A percentile compares a stretch with the other conserved stretches of the same genome.
Evolutionary conservation across 2,797 vertebrate genomes (phyloP).

Genomic region (Bradypus variegatus): DNA sequence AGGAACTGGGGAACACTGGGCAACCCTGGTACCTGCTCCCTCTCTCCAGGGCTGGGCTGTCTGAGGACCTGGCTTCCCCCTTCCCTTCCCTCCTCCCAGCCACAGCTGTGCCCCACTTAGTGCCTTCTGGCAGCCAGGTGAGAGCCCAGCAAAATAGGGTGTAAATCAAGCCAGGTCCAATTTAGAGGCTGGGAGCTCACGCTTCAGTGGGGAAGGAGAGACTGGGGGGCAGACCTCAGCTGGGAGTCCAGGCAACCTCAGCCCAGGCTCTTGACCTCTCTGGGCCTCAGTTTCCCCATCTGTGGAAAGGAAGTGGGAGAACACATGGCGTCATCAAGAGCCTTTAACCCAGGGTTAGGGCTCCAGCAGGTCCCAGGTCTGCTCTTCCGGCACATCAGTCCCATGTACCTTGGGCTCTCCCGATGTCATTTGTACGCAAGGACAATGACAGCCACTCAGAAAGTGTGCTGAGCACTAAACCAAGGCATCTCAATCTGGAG

Average conservation of each 20-base stretch:
- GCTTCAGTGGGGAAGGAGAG: accelerated
- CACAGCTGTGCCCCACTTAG: slow-evolving; percentile 38
- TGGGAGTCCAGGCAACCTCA: background rate
- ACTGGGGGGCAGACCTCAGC: background rate
- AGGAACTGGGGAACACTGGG: background rate
- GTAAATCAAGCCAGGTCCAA: background rate
- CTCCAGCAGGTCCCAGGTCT: background rate
- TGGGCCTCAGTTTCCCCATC: background rate
- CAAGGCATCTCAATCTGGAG: background rate
- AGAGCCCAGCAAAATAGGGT: background rate
- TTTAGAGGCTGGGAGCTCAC: background rate
- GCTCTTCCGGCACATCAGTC: background rate
- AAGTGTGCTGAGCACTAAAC: background rate
- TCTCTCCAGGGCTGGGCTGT: background rate
- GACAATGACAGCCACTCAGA: background rate
- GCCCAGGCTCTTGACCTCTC: background rate
- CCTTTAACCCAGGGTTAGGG: too few species aligned
- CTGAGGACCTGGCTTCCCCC: background rate
- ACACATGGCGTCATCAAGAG: background rate
- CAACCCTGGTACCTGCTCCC: too few species aligned
- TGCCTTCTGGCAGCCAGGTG: background rate
- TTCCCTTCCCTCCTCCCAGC: background rate
- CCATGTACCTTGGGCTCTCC: background rate
- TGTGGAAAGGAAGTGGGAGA: background rate
- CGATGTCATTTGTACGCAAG: background rate